Conservation (phyloP, 2,888 invertebrate genomes). For the Exocentrus adspersus region DNA sequence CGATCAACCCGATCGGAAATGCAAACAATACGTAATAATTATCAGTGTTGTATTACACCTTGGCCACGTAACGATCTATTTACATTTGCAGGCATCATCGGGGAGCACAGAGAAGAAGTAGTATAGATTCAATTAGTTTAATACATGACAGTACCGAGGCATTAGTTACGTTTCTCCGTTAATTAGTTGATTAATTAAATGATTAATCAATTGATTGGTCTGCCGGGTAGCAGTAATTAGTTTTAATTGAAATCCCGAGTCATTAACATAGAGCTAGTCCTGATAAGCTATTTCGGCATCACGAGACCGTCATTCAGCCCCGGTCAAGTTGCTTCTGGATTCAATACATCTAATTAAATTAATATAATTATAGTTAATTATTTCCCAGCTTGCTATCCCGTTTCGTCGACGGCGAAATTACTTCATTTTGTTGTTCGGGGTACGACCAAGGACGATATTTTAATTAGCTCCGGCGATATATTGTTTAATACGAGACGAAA, state of each 20-base stretch:
- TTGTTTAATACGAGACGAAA: background rate
- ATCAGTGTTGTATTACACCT: conserved; percentile 22
- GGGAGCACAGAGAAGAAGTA: conserved; percentile 15
- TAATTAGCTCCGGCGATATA: conserved; percentile 10
- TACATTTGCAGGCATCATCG: conserved; percentile 11
- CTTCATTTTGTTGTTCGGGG: conserved; percentile 19
- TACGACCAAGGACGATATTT: conserved; percentile 10
- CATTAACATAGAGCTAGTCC: conserved; percentile 70
- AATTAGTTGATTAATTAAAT: conserved; percentile 65
- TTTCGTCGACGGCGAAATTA: conserved; percentile 19
- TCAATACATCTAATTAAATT: conserved; percentile 55
- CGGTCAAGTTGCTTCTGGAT: conserved; percentile 50
- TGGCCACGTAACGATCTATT: conserved; percentile 22
- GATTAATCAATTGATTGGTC: conserved; percentile 64
- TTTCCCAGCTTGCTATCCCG: conserved; percentile 22
- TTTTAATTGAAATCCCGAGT: conserved; percentile 77
- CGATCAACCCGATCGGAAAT: conserved; percentile 7
- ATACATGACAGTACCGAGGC: conserved; percentile 57
- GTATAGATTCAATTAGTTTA: conserved; percentile 59
- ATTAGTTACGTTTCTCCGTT: conserved; percentile 61
- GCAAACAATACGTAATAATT: conserved; percentile 11
- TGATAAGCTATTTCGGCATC: conserved; percentile 67
- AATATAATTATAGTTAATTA: conserved; percentile 42
- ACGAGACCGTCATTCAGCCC: conserved; percentile 50
- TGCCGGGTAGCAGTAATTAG: conserved; percentile 63